phyloP scores from a whole-genome alignment of 2,888 invertebrate species.

The Lepidochitona cinerea region DNA sequence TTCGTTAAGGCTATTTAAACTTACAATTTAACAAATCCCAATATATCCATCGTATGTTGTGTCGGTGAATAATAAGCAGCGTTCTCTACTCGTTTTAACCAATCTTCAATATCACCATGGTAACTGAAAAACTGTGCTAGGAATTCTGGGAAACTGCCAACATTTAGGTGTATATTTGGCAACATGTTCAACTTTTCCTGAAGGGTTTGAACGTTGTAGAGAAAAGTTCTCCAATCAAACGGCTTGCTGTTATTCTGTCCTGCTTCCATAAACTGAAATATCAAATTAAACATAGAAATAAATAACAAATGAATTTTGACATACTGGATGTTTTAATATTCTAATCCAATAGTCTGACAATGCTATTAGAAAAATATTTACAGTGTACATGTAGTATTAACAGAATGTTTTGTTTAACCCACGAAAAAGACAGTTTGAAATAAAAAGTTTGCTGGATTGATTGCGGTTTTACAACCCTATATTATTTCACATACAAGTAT shows the following conservation, averaged over 20 bases:
- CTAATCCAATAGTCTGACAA: too few relatives aligned
- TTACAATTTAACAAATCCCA: background rate
- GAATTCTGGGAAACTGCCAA: background rate
- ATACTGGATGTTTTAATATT: too few relatives aligned
- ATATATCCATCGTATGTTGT: background rate
- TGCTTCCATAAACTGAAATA: background rate
- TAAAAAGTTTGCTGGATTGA: too few relatives aligned
- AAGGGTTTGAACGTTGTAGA: constrained; percentile 10
- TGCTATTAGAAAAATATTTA: too few relatives aligned
- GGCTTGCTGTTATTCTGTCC: background rate
- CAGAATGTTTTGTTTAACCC: too few relatives aligned
- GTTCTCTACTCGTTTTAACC: constrained; percentile 11
- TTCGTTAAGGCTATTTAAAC: too few relatives aligned
- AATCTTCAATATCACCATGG: constrained; percentile 15
- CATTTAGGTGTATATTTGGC: background rate
- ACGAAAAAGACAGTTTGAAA: too few relatives aligned
- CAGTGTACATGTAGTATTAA: too few relatives aligned
- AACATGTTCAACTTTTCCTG: constrained; percentile 3
- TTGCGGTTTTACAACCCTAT: too few relatives aligned
- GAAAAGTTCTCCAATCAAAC: constrained; percentile 16
- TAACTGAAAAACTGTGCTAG: constrained; percentile 17
- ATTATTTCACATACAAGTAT: too few relatives aligned
- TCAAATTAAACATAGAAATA: too few relatives aligned
- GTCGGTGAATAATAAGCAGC: background rate
- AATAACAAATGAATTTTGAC: too few relatives aligned